Conservation (phyloP, 2,113 vertebrate genomes). For the Stegostoma tigrinum region DNA sequence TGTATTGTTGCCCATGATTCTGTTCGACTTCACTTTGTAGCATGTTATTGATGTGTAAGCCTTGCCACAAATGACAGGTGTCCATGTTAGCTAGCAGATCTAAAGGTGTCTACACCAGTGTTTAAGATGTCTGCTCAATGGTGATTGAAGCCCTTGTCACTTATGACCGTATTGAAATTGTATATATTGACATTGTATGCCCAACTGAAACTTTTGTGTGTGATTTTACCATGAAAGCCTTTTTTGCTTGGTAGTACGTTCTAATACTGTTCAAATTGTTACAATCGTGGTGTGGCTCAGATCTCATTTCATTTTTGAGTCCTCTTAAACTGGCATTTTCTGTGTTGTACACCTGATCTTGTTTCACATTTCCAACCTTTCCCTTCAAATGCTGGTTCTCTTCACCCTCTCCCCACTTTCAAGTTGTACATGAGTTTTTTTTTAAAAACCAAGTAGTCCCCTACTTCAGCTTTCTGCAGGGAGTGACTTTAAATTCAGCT, state of each 20-base stretch:
- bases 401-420: neutral
- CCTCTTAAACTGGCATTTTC: neutral
- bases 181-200: neutral
- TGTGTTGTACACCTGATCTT: neutral
- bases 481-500: neutral
- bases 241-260: neutral
- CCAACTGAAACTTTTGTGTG: neutral
- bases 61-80: too few species aligned
- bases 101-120: neutral
- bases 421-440: neutral
- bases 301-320: neutral
- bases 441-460: neutral
- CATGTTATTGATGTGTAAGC: too few species aligned
- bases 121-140: neutral
- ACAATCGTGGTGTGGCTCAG: neutral
- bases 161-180: neutral
- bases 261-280: neutral
- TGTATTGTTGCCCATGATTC: too few species aligned
- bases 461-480: neutral
- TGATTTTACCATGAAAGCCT: neutral
- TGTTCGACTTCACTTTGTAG: too few species aligned
- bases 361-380: neutral
- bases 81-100: neutral
- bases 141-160: neutral
- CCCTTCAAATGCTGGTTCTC: neutral